Conservation (phyloP, 92 coral and sea anemone genomes). For the Palythoa heliodiscus region DNA sequence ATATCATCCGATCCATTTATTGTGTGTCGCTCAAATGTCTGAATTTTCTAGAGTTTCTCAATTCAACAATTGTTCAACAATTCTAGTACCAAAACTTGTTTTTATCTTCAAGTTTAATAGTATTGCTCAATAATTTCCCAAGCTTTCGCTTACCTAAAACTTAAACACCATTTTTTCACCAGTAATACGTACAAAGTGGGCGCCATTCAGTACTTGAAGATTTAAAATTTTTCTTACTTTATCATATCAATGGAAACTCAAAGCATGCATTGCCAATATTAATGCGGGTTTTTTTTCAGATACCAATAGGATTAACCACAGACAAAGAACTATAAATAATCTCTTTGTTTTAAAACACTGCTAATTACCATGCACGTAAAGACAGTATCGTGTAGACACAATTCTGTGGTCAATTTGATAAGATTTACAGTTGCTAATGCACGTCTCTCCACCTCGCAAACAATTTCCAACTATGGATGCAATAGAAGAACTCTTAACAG, state of each 20-base stretch:
- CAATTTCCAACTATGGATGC: neutral
- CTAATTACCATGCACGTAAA: neutral
- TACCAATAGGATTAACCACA: conserved; percentile 10
- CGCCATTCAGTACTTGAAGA: neutral
- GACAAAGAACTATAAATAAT: conserved; percentile 37
- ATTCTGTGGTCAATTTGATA: neutral
- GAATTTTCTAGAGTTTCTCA: too few species aligned
- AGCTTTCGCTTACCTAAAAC: too few species aligned
- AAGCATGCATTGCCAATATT: neutral
- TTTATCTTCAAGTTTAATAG: too few species aligned
- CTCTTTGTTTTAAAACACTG: neutral
- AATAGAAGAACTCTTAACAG: conserved; percentile 9
- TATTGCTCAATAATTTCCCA: too few species aligned
- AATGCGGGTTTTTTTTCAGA: neutral
- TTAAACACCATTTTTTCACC: too few species aligned
- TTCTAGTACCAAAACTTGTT: too few species aligned
- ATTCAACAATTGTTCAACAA: too few species aligned
- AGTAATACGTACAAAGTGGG: neutral
- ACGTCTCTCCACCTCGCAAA: neutral
- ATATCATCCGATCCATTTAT: too few species aligned
- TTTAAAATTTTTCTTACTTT: neutral
- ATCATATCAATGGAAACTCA: neutral
- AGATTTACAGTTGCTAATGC: neutral
- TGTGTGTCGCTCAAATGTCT: too few species aligned
- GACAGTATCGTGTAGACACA: neutral